Evolutionary conservation across 2,113 vertebrate species (phyloP), one percentile per base, ranked within the genome.

Genomic region (Pluvialis apricaria): DNA sequence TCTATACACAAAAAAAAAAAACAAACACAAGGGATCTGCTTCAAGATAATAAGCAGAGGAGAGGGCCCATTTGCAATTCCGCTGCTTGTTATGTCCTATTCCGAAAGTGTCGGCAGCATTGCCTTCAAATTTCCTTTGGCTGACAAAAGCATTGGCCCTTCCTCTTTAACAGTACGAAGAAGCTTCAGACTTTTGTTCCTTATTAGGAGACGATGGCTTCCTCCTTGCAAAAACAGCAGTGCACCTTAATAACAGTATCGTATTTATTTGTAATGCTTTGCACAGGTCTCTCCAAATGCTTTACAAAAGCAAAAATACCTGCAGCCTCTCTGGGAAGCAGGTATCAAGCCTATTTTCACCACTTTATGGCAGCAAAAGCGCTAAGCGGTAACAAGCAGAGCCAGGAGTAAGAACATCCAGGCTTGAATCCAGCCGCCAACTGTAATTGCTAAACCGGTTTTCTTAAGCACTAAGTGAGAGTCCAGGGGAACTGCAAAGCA

Each of bases 221-320:
- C 44, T 77, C 40, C 58, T 86, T 55, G 11, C 26, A 25, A 71
- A 68, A 58, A 8, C 7, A 92, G 14, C 25, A 51, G 5, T 1
- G 3, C 10, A 7, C 4, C 10, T 34, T 12, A 45, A 0, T 19
- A 51, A 51, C 14, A 72, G 42, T 0, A 0, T 4, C 2, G 13
- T 3, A 3, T 21, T 71, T 17, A 44, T 40, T 60, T 94, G 49
- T 13, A 83, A 86, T 15, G 4, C n/a, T 82, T 92, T 68, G 3
- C 16, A 34, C 3, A 11, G 18, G 22, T 22, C 25, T 70, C 71
- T 44, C 22, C n/a, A 72, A 25, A 25, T 22, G 29, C 19, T 66
- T 34, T 18, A 70, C 10, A 45, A 26, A 58, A 10, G 19, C 68
- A 66, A 34, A 42, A 40, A 24, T 1, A 10, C 38, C 40, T 32